Conservation (phyloP, 2,797 vertebrate genomes). For the Scomberomorus guttatus region DNA sequence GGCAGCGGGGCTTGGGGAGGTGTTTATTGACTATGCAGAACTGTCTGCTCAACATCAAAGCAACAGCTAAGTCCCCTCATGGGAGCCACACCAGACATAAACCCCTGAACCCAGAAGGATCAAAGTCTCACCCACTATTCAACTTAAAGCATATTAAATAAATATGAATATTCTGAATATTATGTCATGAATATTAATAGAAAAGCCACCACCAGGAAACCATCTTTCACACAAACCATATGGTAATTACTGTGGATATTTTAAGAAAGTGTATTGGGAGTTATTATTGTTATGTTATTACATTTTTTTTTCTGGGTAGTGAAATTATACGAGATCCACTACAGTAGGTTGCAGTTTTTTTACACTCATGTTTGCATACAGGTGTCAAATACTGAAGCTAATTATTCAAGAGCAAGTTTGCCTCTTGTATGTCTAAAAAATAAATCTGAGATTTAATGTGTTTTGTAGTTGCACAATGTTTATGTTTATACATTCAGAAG, state of each 20-base stretch:
- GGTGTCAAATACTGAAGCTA: too few relatives aligned
- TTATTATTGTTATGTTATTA: not conserved
- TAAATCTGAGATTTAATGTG: too few relatives aligned
- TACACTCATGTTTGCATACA: conserved; percentile 1
- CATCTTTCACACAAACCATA: conserved; percentile 4
- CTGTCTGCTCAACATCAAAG: conserved; percentile 70
- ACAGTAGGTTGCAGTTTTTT: not conserved
- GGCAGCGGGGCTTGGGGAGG: conserved; percentile 27
- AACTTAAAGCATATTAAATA: conserved; percentile 52
- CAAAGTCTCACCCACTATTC: conserved; percentile 63
- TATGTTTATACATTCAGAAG: not conserved
- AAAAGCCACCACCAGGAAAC: conserved; percentile 6
- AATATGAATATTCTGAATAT: conserved; percentile 56
- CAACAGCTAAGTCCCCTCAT: conserved; percentile 56
- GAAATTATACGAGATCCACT: conserved; percentile 10
- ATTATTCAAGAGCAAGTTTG: too few relatives aligned
- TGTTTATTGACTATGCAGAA: conserved; percentile 67
- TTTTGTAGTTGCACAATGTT: not conserved
- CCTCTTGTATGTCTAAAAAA: too few relatives aligned
- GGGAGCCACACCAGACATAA: conserved; percentile 70
- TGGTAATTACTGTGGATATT: conserved; percentile 44
- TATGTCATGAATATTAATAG: conserved; percentile 43
- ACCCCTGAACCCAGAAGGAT: conserved; percentile 67
- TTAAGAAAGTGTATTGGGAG: conserved; percentile 14
- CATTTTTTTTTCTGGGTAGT: conserved; percentile 4